Base-by-base conservation (phyloP, 2,797 vertebrate species). In the Coccyzus lansbergi region DNA sequence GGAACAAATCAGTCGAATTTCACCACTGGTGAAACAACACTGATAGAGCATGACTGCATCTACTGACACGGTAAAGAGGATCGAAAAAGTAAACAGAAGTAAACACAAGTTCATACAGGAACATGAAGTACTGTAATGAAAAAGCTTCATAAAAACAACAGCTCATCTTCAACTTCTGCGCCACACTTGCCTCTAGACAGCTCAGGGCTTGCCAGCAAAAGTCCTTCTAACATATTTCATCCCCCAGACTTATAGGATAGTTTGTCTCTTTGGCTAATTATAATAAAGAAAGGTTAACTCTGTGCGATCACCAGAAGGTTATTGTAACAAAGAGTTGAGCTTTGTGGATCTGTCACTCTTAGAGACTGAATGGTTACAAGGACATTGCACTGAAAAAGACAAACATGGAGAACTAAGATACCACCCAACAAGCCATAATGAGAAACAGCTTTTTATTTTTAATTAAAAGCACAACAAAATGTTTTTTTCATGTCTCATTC, bases 391-490 rank as follows among this genome's bases (percentile, higher is more conserved):
- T 86, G 96, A 64, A 80, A 68, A 58, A 22, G 67, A 92, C 83
- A 72, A 96, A 53, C 40, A 64, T 83, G 70, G 94, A 97, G 91
- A 93, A 85, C 93, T 58, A 7, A 81, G 96, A 95, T 97, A 91
- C 98, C 97, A 97, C 97, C 97, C 98, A 97, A 96, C 91, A 86
- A 97, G 97, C 83, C 94, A 49, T 96, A 97, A 97, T 74, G 93
- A 97, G 97, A 97, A 97, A 93, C 97, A 97, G 97, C 89, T 96
- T 97, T 97, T 94, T 71, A 81, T 72, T 97, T 97, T 96, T 97
- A 98, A 98, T 98, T 97, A 97, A 97, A 98, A 97, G 95, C 97
- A 97, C 91, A 97, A 97, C 97, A 96, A 95, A 95, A 96, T 95
- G 88, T 90, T 97, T 97, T 95, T 95, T 96, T 97, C 97, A 97